phyloP scores from a whole-genome alignment of 2,888 invertebrate species.

The Eristalinus sepulchralis region DNA sequence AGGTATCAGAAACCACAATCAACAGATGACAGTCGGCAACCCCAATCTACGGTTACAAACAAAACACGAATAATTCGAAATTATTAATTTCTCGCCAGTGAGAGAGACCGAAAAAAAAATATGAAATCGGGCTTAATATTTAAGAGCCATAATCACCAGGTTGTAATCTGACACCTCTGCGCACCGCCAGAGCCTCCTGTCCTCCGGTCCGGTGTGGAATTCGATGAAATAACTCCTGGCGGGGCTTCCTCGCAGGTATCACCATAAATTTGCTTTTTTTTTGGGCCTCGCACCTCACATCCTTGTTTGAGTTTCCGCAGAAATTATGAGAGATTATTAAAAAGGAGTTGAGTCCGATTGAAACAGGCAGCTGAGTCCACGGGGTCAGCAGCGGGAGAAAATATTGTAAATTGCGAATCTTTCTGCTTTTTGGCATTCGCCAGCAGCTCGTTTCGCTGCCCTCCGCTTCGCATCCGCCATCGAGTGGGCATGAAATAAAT shows the following conservation, averaged over 20 bases:
- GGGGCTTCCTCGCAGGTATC: constrained; percentile 65
- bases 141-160: constrained; percentile 68
- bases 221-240: constrained; percentile 70
- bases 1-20: constrained; percentile 60
- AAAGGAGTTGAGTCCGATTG: constrained; percentile 58
- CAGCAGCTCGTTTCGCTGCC: constrained; percentile 33
- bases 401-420: constrained; percentile 67
- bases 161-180: constrained; percentile 70
- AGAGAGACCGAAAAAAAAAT: neutral
- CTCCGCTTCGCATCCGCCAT: constrained; percentile 20
- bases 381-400: constrained; percentile 33
- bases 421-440: constrained; percentile 61
- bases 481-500: constrained; percentile 56
- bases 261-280: constrained; percentile 53
- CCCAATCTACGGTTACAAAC: constrained; percentile 61
- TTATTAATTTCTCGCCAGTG: constrained; percentile 52
- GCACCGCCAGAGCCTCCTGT: constrained; percentile 39
- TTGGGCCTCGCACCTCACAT: constrained; percentile 14
- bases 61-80: constrained; percentile 68
- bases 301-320: constrained; percentile 64
- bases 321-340: constrained; percentile 70
- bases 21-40: constrained; percentile 64
- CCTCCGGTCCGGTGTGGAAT: constrained; percentile 47
- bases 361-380: constrained; percentile 35
- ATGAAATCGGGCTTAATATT: constrained; percentile 51